These are phyloP conservation scores for Leptopterna dolabrata DNA, from an alignment of 2,888 invertebrate genomes.

Conservation along the genomic window DNA sequence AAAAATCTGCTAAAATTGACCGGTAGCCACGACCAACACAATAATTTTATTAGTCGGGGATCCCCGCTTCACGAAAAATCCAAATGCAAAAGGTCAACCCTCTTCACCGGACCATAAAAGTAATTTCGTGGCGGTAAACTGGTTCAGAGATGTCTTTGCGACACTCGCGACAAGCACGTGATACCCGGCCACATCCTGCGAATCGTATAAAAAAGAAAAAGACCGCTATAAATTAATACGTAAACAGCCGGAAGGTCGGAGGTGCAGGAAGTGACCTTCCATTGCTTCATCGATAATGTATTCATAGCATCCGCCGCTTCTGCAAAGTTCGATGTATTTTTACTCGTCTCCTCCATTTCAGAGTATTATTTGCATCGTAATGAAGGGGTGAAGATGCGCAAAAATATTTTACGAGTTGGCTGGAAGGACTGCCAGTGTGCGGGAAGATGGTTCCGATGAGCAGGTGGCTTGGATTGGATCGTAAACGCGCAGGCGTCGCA, in stretches of 20 bases:
- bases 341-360: background rate
- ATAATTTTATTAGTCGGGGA: too few species aligned
- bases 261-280: constrained; percentile 44
- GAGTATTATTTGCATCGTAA: background rate
- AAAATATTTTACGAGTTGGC: too few species aligned
- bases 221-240: constrained; percentile 31
- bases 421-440: too few species aligned
- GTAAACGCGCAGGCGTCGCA: too few species aligned
- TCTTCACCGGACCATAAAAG: background rate
- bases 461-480: too few species aligned
- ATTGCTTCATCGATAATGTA: constrained; percentile 45
- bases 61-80: too few species aligned
- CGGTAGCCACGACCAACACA: too few species aligned
- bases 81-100: too few species aligned
- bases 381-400: background rate
- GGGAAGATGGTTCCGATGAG: too few species aligned
- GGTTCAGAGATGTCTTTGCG: background rate
- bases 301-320: constrained; percentile 34
- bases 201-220: background rate
- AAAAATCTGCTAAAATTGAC: too few species aligned
- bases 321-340: constrained; percentile 2
- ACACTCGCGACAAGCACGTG: background rate
- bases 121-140: background rate
- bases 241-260: constrained; percentile 38
- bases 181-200: background rate